Evolutionary conservation across 1,140 invertebrate species (phyloP), one percentile per base, ranked within the genome.

Genomic region (Pteromalus puparum): DNA sequence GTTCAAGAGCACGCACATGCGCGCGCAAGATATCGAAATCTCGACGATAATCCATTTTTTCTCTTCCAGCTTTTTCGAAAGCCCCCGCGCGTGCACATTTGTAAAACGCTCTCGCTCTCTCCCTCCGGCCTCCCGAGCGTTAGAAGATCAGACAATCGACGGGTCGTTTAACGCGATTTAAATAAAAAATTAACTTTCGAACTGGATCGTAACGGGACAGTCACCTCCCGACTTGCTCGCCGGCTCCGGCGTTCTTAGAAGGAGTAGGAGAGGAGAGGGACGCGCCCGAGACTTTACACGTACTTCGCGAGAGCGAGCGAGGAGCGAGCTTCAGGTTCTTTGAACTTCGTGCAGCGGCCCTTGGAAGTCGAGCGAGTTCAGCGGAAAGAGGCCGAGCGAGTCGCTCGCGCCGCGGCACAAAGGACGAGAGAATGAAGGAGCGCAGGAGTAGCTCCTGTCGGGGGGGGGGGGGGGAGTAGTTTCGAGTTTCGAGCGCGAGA

Each of bases 311-410:
- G 28, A 4, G n/a, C n/a, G n/a, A n/a, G n/a, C n/a, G n/a, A n/a
- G n/a, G 70, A 34, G 30, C 30, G 72, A 42, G 72, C 28, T n/a
- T 10, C 38, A 74, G 24, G 74, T 76, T 76, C 74, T 26, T 48
- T 48, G 74, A 53, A 76, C 74, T 76, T 53, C 0, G 30, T 9
- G 18, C 74, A 74, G 67, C 18, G 46, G 74, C 74, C 74, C 74
- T 76, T 76, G 38, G 74, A 24, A 46, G 73, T 46, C 38, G 73
- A 30, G 12, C 28, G 73, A 24, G 73, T n/a, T 38, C 73, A 26
- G 34, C 38, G 34, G 73, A 76, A 48, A 46, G 74, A 24, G 12
- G 42, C 46, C 38, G 42, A 21, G 26, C 34, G 24, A 42, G 74
- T 15, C 30, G 7, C 13, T 12, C 9, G 9, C 42, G 42, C 13